A percentile compares a stretch with the other conserved stretches of the same genome.
phyloP scores from a whole-genome alignment of 2,113 vertebrate genomes.

The Pseudorhombus dupliciocellatus region DNA sequence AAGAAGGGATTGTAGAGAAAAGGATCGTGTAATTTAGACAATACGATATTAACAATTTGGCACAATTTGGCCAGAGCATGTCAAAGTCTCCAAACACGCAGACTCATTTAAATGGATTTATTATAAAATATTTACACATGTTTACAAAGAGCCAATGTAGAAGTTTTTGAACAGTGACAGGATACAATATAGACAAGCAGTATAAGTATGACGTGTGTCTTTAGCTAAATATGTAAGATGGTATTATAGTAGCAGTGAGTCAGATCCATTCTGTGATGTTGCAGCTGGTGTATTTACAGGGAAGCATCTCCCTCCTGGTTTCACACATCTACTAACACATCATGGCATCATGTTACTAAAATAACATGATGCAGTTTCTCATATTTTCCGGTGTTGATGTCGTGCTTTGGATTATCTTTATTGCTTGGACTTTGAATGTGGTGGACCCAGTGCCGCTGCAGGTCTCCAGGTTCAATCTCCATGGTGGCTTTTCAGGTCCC shows the following conservation, averaged over 20 bases:
- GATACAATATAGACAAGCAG: conserved; percentile 6
- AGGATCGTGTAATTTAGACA: too few species aligned
- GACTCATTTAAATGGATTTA: conserved; percentile 36
- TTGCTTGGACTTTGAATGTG: neutral
- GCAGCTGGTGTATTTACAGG: too few species aligned
- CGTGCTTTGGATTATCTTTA: neutral
- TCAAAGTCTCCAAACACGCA: neutral
- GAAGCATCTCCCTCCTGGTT: too few species aligned
- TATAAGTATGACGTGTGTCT: neutral
- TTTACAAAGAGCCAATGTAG: conserved; percentile 46
- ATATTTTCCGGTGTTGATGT: neutral
- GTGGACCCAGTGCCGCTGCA: neutral
- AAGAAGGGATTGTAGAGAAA: too few species aligned
- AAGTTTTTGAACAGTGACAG: conserved; percentile 41
- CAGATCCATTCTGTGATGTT: neutral
- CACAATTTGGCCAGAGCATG: neutral
- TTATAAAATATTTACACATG: conserved; percentile 62
- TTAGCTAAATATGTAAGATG: neutral
- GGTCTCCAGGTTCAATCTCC: conserved; percentile 82
- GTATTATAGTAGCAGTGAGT: conserved; percentile 2
- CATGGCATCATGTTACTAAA: too few species aligned
- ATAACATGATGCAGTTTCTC: neutral
- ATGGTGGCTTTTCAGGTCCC: conserved; percentile 90
- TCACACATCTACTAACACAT: too few species aligned
- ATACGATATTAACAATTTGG: too few species aligned